These are phyloP conservation scores for Melanchra persicariae DNA, from an alignment of 2,888 invertebrate species.

Conservation along the genomic window DNA sequence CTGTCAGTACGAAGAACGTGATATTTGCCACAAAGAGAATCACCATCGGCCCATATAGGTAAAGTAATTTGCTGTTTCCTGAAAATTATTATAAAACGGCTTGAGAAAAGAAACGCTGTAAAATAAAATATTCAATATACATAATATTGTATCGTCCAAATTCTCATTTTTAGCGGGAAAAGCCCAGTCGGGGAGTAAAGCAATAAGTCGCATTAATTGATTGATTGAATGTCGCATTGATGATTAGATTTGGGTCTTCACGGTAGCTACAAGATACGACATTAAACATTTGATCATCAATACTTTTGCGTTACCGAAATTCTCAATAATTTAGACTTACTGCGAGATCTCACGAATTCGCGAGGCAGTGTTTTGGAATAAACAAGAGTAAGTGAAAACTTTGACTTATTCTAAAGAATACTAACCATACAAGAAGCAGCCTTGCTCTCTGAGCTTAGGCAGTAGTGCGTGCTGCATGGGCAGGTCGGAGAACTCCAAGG, in stretches of 20 bases:
- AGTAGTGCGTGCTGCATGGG: constrained; percentile 72
- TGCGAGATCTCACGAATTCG: neutral
- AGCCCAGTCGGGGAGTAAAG: too few relatives aligned
- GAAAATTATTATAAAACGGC: constrained; percentile 59
- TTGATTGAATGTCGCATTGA: too few relatives aligned
- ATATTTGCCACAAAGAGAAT: constrained; percentile 82
- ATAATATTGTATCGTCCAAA: too few relatives aligned
- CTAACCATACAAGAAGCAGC: constrained; percentile 83
- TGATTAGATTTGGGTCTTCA: too few relatives aligned
- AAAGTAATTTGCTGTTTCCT: constrained; percentile 82
- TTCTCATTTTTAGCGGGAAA: too few relatives aligned
- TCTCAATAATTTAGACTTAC: neutral
- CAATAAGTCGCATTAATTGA: too few relatives aligned
- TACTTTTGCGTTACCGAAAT: too few relatives aligned
- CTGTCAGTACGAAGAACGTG: constrained; percentile 83
- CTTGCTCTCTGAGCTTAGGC: constrained; percentile 78
- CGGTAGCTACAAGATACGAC: too few relatives aligned
- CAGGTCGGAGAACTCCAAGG: constrained; percentile 81
- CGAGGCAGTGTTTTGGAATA: neutral
- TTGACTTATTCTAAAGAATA: neutral
- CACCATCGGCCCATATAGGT: constrained; percentile 84
- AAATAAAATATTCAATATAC: too few relatives aligned
- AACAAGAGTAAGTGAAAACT: neutral
- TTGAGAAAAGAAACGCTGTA: neutral
- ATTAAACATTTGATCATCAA: too few relatives aligned